Percentiles rank a stretch among this genome's conserved stretches.
These are phyloP conservation scores for Girardinichthys multiradiatus DNA, from an alignment of 2,113 vertebrate genomes.

Conservation along the genomic window DNA sequence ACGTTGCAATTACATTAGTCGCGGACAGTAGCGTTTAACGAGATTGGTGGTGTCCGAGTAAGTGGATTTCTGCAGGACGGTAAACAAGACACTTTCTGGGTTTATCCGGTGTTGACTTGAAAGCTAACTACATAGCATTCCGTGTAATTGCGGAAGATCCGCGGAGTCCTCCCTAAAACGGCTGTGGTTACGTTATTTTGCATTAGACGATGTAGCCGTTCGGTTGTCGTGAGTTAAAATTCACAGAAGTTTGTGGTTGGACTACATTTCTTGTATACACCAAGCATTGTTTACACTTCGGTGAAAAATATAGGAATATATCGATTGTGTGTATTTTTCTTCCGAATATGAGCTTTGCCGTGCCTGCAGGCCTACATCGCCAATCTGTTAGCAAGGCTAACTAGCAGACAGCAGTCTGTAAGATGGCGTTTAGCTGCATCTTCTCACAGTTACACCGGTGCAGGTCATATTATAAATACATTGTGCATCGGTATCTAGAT, in stretches of 20 bases:
- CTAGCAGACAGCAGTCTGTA: conserved; percentile 69
- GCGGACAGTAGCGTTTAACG: conserved; percentile 60
- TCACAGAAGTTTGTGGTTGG: background rate
- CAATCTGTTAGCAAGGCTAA: conserved; percentile 66
- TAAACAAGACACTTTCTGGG: conserved; percentile 23
- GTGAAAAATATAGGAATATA: background rate
- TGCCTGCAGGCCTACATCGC: conserved; percentile 62
- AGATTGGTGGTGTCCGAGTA: conserved; percentile 65
- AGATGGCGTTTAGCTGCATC: conserved; percentile 79
- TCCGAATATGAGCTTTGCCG: conserved; percentile 37
- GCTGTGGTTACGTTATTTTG: conserved; percentile 35
- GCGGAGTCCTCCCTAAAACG: conserved; percentile 39
- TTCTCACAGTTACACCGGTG: conserved; percentile 60
- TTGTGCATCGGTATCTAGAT: background rate
- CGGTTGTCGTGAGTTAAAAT: background rate
- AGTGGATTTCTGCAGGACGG: conserved; percentile 70
- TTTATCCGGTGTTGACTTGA: conserved; percentile 35
- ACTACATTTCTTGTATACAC: background rate
- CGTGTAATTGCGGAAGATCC: conserved; percentile 74
- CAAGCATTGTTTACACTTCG: background rate
- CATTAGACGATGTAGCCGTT: background rate
- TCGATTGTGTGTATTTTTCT: background rate
- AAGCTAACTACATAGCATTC: conserved; percentile 62
- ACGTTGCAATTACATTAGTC: conserved; percentile 59
- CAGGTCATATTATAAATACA: conserved; percentile 47